Conservation (phyloP, 1,140 invertebrate genomes). For the Drosophila lacertosa region DNA sequence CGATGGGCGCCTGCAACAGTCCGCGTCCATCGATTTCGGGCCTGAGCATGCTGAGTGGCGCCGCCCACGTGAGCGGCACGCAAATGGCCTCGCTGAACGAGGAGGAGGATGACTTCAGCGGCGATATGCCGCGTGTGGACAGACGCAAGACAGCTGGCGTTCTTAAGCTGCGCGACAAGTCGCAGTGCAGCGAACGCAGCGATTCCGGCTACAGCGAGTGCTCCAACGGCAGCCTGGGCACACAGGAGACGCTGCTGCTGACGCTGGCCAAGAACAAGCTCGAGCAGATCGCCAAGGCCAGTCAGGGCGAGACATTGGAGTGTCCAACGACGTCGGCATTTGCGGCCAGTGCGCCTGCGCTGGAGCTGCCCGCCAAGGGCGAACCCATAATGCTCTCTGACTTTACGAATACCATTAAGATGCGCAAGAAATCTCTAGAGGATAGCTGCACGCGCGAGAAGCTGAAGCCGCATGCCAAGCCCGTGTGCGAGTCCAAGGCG, state of each 20-base stretch:
- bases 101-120: slow-evolving; percentile 77
- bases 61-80: slow-evolving; percentile 25
- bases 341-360: slow-evolving; percentile 8
- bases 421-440: slow-evolving; percentile 83
- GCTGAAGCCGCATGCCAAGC: slow-evolving; percentile 56
- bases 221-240: slow-evolving; percentile 83
- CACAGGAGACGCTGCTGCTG: slow-evolving; percentile 61
- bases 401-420: slow-evolving; percentile 83
- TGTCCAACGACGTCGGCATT: slow-evolving; percentile 1
- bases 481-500: slow-evolving; percentile 61
- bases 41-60: slow-evolving; percentile 59
- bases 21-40: slow-evolving; percentile 79
- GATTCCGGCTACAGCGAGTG: slow-evolving; percentile 87
- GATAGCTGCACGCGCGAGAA: slow-evolving; percentile 74
- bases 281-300: slow-evolving; percentile 74
- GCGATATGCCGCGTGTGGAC: slow-evolving; percentile 66
- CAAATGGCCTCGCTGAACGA: slow-evolving; percentile 79
- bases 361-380: slow-evolving; percentile 58
- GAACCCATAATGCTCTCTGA: slow-evolving; percentile 82
- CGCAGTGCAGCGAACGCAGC: slow-evolving; percentile 85
- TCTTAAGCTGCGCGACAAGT: slow-evolving; percentile 64
- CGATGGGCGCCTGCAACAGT: slow-evolving; percentile 74
- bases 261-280: slow-evolving; percentile 75
- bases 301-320: slow-evolving; percentile 10
- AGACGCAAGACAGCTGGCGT: slow-evolving; percentile 44